Conservation (phyloP, 2,113 vertebrate genomes). For the Rhagologus leucostigma region DNA sequence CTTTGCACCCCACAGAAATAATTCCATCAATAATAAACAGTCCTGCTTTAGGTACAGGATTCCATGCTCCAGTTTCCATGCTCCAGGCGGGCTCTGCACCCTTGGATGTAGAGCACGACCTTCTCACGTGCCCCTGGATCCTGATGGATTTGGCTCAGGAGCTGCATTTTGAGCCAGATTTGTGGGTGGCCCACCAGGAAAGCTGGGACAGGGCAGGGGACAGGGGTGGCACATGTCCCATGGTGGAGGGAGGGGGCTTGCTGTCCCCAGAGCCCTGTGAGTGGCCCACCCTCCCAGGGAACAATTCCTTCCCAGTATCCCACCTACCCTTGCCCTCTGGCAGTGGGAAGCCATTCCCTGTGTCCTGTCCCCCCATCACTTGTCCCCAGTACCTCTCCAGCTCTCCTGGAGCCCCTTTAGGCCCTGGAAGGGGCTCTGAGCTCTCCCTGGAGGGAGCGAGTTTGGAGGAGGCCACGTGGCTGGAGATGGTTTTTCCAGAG, state of each 20-base stretch:
- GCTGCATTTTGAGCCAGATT: not conserved
- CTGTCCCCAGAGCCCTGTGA: rapidly evolving
- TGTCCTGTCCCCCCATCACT: not conserved
- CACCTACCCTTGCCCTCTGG: not conserved
- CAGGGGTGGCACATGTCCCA: not conserved
- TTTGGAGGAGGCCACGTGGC: not conserved
- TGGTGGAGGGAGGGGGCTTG: rapidly evolving
- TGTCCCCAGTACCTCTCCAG: not conserved
- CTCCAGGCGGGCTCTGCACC: rapidly evolving
- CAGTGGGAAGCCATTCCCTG: not conserved
- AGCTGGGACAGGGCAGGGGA: not conserved
- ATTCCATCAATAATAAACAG: not conserved
- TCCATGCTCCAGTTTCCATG: not conserved
- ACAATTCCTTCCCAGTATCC: not conserved
- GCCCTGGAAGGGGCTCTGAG: not conserved
- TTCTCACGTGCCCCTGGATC: rapidly evolving
- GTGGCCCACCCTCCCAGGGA: not conserved
- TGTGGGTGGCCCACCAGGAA: not conserved
- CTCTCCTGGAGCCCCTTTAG: not conserved
- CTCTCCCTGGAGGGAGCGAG: rapidly evolving
- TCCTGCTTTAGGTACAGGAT: not conserved
- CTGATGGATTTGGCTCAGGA: not conserved
- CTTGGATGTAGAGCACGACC: rapidly evolving
- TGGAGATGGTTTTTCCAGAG: not conserved
- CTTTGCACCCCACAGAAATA: not conserved